Evolutionary conservation across 2,113 vertebrate species (phyloP), one percentile per base, ranked within the genome.

Genomic region (Cepphus grylle): DNA sequence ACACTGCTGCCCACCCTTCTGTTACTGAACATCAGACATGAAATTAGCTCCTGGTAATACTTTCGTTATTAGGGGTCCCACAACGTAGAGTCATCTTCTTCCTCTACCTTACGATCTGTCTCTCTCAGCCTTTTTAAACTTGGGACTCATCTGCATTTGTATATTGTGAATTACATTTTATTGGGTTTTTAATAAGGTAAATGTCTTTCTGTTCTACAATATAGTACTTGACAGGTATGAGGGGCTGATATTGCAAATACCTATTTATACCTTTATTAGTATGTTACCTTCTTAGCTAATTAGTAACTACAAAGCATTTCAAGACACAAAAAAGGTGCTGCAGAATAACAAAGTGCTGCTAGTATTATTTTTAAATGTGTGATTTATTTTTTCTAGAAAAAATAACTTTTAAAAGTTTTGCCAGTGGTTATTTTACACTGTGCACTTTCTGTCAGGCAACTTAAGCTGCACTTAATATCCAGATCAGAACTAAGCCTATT

Each of bases 401-500:
- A 30, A 20, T 1, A 94, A 93, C 62, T 85, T 88, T 9, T 1
- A 30, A 29, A 95, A 96, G 30, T 95, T 88, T 92, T 82, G 16
- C 36, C 78, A 83, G 42, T 77, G 17, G 26, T 94, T 92, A 63
- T 80, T 96, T 97, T 72, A 81, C 30, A 62, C 26, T 30, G 16
- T 55, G 40, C 17, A 53, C 27, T 82, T 86, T 89, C 76, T 81
- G 52, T 79, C n/a, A 76, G 65, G 81, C 78, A 94, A 79, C 49
- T 85, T 84, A 91, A 93, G 66, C 77, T 84, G 52, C 49, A 72
- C 49, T 92, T 85, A 94, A 91, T 85, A 95, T 87, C 73, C 81
- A 95, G 81, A 93, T 77, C 90, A 95, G 53, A 74, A 62, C 81
- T 87, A 96, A 95, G 86, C 84, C 70, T 92, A 82, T 69, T 89